Percentiles rank a stretch among this genome's conserved stretches.
Conservation (phyloP, 1,140 invertebrate genomes). For the Drosophila novamexicana region DNA sequence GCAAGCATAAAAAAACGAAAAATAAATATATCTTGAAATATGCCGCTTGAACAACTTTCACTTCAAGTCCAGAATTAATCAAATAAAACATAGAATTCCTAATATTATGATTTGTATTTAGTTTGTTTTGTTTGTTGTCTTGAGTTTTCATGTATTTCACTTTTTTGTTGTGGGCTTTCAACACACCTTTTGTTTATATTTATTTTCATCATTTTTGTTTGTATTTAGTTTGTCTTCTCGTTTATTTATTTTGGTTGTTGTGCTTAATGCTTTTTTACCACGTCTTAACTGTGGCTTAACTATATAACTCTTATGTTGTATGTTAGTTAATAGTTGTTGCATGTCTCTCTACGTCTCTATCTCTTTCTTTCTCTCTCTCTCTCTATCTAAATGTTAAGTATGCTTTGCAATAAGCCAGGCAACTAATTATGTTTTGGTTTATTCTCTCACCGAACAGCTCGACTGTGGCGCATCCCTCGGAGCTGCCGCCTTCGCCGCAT, state of each 20-base stretch:
- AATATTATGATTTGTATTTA: constrained; percentile 15
- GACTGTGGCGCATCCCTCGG: constrained; percentile 97
- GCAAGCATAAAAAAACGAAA: no score
- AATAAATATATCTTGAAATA: constrained; percentile 10
- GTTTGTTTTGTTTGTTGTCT: constrained; percentile 41
- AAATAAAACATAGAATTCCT: background rate
- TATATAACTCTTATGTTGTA: constrained; percentile 28
- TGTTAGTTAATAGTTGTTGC: constrained; percentile 32
- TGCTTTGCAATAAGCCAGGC: background rate
- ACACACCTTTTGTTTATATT: background rate
- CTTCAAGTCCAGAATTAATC: constrained; percentile 16
- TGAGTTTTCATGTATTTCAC: constrained; percentile 25
- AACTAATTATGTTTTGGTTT: constrained; percentile 9
- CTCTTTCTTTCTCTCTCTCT: background rate
- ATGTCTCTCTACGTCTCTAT: background rate
- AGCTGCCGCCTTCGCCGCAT: constrained; percentile 98
- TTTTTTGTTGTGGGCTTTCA: constrained; percentile 45
- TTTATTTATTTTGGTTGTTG: constrained; percentile 11
- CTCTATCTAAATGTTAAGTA: constrained; percentile 15
- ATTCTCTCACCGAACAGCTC: constrained; percentile 87
- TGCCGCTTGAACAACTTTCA: constrained; percentile 59
- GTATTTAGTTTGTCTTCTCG: background rate
- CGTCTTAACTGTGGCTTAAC: constrained; percentile 2
- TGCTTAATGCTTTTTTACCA: constrained; percentile 43
- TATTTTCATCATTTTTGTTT: background rate